phyloP scores from a whole-genome alignment of 2,797 vertebrate species.

The Linurgus olivaceus region DNA sequence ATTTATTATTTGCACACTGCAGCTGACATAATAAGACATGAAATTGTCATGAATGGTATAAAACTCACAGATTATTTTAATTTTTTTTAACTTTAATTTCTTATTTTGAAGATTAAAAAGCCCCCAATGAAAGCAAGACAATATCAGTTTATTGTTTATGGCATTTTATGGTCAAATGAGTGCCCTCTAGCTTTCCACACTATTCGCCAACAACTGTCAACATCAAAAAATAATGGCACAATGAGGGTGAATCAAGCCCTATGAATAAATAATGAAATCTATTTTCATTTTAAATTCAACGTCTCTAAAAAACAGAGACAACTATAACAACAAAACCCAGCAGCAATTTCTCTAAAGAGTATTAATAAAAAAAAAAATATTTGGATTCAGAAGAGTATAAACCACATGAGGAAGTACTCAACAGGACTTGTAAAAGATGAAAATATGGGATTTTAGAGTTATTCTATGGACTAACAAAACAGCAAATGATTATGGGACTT shows the following conservation, averaged over 20 bases:
- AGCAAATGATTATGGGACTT: background rate
- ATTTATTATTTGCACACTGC: background rate
- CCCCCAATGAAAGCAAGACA: background rate
- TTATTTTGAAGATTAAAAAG: background rate
- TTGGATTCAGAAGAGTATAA: background rate
- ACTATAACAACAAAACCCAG: background rate
- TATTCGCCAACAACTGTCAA: slow-evolving; percentile 33
- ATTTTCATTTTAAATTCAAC: slow-evolving; percentile 46
- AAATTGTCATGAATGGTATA: no score
- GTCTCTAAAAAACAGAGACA: background rate
- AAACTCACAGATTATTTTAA: background rate
- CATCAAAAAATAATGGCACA: slow-evolving; percentile 39
- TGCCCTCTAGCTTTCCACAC: slow-evolving; percentile 5
- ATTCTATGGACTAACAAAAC: background rate
- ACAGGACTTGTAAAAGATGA: background rate
- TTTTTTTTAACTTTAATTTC: background rate
- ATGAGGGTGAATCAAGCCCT: slow-evolving; percentile 42
- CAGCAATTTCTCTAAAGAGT: slow-evolving; percentile 7
- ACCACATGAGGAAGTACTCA: background rate
- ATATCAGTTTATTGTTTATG: slow-evolving; percentile 32
- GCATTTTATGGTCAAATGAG: slow-evolving; percentile 50
- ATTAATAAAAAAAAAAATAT: slow-evolving; percentile 19
- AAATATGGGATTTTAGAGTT: background rate
- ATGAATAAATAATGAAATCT: slow-evolving; percentile 59
- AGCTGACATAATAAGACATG: background rate